Percentiles rank a stretch among this genome's conserved stretches.
Conservation (phyloP, 2,888 invertebrate species). For the Arrhopalites spinosus region DNA sequence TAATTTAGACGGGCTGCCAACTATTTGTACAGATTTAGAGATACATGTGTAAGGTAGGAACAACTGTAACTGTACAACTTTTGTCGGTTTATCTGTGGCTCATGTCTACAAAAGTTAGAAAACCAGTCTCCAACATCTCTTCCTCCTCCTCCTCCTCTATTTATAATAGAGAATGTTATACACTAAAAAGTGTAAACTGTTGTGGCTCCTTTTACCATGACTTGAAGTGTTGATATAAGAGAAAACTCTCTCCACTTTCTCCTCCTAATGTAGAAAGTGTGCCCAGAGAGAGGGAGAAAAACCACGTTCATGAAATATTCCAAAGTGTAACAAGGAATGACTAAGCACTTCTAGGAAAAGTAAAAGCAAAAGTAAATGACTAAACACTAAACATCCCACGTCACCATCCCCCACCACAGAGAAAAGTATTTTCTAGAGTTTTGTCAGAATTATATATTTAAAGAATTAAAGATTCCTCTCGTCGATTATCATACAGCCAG, state of each 20-base stretch:
- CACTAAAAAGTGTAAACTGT: not conserved
- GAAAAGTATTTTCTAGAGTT: no score
- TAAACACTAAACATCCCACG: not conserved
- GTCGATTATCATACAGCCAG: not conserved
- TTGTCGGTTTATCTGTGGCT: slow-evolving; percentile 35
- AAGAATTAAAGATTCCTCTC: no score
- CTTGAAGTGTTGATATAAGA: not conserved
- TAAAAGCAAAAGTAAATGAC: not conserved
- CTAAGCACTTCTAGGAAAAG: not conserved
- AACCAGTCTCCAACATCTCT: not conserved
- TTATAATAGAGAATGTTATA: not conserved
- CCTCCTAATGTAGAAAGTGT: not conserved
- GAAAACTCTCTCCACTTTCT: not conserved
- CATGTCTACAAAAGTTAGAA: slow-evolving; percentile 23
- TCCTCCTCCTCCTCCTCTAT: not conserved
- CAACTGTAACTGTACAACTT: slow-evolving; percentile 34
- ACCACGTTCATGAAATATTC: slow-evolving; percentile 11
- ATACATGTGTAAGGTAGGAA: slow-evolving; percentile 33
- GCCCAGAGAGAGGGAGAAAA: not conserved
- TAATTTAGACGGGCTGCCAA: slow-evolving; percentile 34
- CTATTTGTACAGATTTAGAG: slow-evolving; percentile 36
- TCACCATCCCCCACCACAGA: not conserved
- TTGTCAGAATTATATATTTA: not conserved
- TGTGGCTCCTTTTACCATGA: not conserved
- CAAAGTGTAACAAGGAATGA: not conserved